Base-by-base conservation (phyloP, 2,797 vertebrate genomes). In the Apodemus agrarius region DNA sequence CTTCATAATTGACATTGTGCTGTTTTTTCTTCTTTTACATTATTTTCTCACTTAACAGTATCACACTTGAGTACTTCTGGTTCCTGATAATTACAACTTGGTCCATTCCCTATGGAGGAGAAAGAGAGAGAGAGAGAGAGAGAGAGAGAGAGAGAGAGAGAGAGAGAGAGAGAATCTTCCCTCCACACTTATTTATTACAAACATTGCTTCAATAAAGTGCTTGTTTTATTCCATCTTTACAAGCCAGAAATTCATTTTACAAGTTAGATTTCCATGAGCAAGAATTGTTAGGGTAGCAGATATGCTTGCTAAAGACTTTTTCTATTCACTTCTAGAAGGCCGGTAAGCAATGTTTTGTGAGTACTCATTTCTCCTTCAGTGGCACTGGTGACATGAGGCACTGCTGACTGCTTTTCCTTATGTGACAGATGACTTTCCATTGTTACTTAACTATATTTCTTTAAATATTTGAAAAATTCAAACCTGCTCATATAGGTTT, bases 11-110 rank as follows among this genome's bases (percentile, higher is more conserved):
- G 81, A 81, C 11, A 40, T 54, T 10, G 1, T 29, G 9, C 43
- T 54, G 22, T 46, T 24, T 63, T 59, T 21, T 74, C 13, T 43
- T 92, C 16, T 89, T 40, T 80, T 34, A 81, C 46, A 81, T n/a
- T 40, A n/a, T 81, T 87, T 86, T 43, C 54, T 92, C n/a, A 86
- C 7, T 94, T 52, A 89, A 43, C 31, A 86, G 69, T 54, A 76
- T 49, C 31, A 61, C 40, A 37, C 40, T 24, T 6, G 40, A 81
- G 65, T 65, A 61, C 5, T 74, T 61, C 49, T 46, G 40, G 17
- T 16, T 31, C 43, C 84, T 43, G 52, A 21, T n/a, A 40, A 40
- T 88, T 89, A 74, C 17, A 46, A 83, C 1, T 63, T 37, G 26
- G 11, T 74, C 24, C 52, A 11, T 79, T 75, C 37, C 12, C 59